phyloP scores from a whole-genome alignment of 2,888 invertebrate genomes.

The Lepas anatifera region DNA sequence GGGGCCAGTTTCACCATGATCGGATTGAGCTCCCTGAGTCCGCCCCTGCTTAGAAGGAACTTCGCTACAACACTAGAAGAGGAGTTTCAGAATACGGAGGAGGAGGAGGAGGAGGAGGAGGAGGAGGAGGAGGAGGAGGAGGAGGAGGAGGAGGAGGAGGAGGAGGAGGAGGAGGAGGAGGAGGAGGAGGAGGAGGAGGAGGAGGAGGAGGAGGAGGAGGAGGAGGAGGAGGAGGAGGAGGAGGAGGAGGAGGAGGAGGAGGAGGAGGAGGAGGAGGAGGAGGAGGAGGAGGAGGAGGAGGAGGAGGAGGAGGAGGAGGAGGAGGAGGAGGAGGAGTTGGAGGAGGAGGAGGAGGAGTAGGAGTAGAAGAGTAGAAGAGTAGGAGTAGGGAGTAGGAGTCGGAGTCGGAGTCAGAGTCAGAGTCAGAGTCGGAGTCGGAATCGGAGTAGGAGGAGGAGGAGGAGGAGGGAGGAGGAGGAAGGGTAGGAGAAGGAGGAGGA shows the following conservation, averaged over 20 bases:
- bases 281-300: not conserved
- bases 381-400: no score
- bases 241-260: not conserved
- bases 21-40: no score
- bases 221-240: slow-evolving; percentile 3
- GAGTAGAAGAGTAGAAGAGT: no score
- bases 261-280: not conserved
- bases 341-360: no score
- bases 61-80: not conserved
- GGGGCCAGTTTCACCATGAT: no score
- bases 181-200: not conserved
- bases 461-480: no score
- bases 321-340: no score
- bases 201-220: not conserved
- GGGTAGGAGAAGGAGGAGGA: no score
- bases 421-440: no score
- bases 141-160: not conserved
- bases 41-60: not conserved
- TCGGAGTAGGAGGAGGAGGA: no score
- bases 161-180: not conserved
- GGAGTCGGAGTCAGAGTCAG: no score
- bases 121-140: slow-evolving; percentile 8
- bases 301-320: no score
- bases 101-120: not conserved
- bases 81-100: not conserved